A percentile compares a stretch with the other conserved stretches of the same genome.
Conservation (phyloP, 2,113 vertebrate species). For the Spilogale gracilis region DNA sequence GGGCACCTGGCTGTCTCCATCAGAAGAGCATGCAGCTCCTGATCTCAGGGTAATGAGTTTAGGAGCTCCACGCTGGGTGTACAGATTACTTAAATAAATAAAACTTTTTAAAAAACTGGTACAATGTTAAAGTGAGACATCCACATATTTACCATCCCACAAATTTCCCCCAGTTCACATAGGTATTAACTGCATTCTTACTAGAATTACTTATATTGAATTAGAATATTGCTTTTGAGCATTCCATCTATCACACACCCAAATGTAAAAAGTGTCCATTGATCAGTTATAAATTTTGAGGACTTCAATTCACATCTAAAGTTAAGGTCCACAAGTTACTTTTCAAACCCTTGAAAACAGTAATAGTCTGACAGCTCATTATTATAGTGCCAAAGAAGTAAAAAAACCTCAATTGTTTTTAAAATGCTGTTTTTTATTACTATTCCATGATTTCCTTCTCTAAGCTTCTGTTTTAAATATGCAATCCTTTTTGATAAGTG, state of each 20-base stretch:
- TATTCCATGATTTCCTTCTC: background rate
- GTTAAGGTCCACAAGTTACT: background rate
- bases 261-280: background rate
- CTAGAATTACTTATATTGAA: background rate
- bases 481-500: background rate
- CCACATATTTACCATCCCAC: background rate
- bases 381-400: background rate
- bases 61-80: background rate
- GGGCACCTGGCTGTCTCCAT: background rate
- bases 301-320: background rate
- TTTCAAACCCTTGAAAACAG: background rate
- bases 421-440: background rate
- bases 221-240: background rate
- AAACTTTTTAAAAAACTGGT: background rate
- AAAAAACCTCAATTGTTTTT: background rate
- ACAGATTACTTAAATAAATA: background rate
- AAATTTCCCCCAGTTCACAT: background rate
- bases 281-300: background rate
- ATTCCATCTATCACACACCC: background rate
- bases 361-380: background rate
- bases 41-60: background rate
- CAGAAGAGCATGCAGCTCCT: background rate
- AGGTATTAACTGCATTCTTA: background rate
- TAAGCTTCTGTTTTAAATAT: background rate
- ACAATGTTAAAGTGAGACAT: background rate